Conservation (phyloP, 2,113 vertebrate genomes). For the Bubalus kerabau region DNA sequence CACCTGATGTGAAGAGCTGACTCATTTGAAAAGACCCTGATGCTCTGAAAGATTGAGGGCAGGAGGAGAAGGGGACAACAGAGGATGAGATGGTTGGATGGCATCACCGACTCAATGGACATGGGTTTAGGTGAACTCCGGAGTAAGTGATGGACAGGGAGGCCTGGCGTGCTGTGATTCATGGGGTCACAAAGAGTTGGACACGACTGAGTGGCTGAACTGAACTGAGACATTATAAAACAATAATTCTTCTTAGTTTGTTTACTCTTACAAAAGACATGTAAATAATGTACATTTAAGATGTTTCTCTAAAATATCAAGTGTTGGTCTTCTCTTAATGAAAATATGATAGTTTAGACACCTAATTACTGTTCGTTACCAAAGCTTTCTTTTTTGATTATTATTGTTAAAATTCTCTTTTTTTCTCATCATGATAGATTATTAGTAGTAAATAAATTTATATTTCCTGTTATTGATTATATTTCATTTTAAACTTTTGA, state of each 20-base stretch:
- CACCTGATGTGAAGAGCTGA: not conserved
- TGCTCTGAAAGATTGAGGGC: not conserved
- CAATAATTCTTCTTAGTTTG: not conserved
- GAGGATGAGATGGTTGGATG: too few relatives aligned
- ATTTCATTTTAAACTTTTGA: not conserved
- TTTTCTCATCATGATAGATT: not conserved
- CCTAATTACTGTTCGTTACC: not conserved
- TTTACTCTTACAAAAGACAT: not conserved
- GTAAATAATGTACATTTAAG: not conserved
- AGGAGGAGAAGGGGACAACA: too few relatives aligned
- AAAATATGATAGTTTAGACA: not conserved
- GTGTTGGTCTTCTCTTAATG: not conserved
- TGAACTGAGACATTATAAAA: not conserved
- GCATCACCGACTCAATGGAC: not conserved
- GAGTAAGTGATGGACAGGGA: not conserved
- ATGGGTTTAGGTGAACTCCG: not conserved
- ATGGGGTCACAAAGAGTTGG: not conserved
- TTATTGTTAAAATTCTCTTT: not conserved
- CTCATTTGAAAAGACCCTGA: not conserved
- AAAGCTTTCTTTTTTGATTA: not conserved
- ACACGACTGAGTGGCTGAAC: not conserved
- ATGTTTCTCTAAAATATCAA: not conserved
- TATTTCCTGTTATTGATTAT: not conserved
- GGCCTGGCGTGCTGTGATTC: not conserved
- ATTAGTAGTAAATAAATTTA: not conserved